These are phyloP conservation scores for Coelopa frigida DNA, from an alignment of 1,140 invertebrate species.

Conservation along the genomic window DNA sequence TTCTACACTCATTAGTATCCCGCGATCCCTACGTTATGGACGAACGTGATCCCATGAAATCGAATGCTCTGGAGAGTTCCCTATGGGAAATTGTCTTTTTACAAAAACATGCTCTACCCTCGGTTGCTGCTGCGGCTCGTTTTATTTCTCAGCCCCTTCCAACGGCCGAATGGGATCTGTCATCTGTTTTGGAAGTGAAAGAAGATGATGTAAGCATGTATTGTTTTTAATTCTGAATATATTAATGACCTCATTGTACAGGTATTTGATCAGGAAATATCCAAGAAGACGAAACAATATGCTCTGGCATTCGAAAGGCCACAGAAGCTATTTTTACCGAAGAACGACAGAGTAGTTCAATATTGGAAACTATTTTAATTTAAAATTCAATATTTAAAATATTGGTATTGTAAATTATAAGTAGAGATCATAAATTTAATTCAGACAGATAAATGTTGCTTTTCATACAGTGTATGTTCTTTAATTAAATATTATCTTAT, in stretches of 20 bases:
- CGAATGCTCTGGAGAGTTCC: slow-evolving; percentile 75
- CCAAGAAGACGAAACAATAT: slow-evolving; percentile 55
- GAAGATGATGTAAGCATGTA: slow-evolving; percentile 48
- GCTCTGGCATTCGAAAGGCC: slow-evolving; percentile 57
- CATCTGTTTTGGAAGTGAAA: slow-evolving; percentile 53
- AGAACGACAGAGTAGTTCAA: slow-evolving; percentile 47
- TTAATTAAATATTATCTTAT: too few species aligned
- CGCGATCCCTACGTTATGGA: slow-evolving; percentile 76
- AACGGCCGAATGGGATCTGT: slow-evolving; percentile 59
- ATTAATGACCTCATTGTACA: slow-evolving; percentile 28
- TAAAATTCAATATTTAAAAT: too few species aligned
- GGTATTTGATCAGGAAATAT: slow-evolving; percentile 58
- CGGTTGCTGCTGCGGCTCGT: slow-evolving; percentile 57
- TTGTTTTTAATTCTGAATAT: neutral
- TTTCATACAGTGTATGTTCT: too few species aligned
- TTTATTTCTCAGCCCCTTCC: slow-evolving; percentile 61
- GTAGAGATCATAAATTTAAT: too few species aligned
- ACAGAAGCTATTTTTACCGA: slow-evolving; percentile 44
- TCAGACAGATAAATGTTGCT: too few species aligned
- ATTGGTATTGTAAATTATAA: too few species aligned
- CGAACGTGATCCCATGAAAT: slow-evolving; percentile 69
- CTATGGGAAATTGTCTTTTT: slow-evolving; percentile 84
- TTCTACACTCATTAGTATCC: slow-evolving; percentile 39
- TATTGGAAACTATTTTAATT: slow-evolving; percentile 48
- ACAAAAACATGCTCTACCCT: slow-evolving; percentile 68